These are phyloP conservation scores for Chanos chanos DNA, from an alignment of 2,797 vertebrate species.

Conservation along the genomic window DNA sequence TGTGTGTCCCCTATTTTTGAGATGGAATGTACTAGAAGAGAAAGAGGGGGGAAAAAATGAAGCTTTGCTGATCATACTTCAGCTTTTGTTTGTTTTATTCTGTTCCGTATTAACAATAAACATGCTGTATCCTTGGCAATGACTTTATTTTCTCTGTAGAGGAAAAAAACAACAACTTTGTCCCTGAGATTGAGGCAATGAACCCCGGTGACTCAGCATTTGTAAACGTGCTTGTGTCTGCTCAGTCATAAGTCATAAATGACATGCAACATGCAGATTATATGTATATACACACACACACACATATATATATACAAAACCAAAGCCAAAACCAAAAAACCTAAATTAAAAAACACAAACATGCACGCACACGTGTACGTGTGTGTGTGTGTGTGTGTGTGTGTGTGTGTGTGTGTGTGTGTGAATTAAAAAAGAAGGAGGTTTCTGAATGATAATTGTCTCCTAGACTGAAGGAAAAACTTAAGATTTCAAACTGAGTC, in stretches of 20 bases:
- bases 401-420: too few relatives aligned
- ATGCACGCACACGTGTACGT: too few relatives aligned
- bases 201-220: slow-evolving; percentile 51
- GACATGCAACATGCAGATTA: too few relatives aligned
- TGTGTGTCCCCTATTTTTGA: slow-evolving; percentile 12
- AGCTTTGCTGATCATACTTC: slow-evolving; percentile 48
- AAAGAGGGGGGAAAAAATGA: slow-evolving; percentile 33
- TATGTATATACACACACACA: too few relatives aligned
- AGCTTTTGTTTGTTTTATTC: slow-evolving; percentile 58
- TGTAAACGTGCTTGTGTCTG: slow-evolving; percentile 28
- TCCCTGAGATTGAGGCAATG: slow-evolving; percentile 56
- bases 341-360: too few relatives aligned
- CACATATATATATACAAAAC: too few relatives aligned
- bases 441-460: too few relatives aligned
- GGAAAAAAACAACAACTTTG: slow-evolving; percentile 46
- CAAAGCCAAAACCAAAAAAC: too few relatives aligned
- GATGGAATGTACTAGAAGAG: slow-evolving; percentile 14
- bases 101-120: slow-evolving; percentile 60
- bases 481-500: too few relatives aligned
- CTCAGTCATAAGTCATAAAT: slow-evolving; percentile 28
- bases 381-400: too few relatives aligned
- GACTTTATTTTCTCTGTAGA: slow-evolving; percentile 56
- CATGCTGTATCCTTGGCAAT: slow-evolving; percentile 52
- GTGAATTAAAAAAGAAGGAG: too few relatives aligned
- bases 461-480: too few relatives aligned